phyloP scores from a whole-genome alignment of 2,113 vertebrate species.

The Gnathonemus longibarbis region DNA sequence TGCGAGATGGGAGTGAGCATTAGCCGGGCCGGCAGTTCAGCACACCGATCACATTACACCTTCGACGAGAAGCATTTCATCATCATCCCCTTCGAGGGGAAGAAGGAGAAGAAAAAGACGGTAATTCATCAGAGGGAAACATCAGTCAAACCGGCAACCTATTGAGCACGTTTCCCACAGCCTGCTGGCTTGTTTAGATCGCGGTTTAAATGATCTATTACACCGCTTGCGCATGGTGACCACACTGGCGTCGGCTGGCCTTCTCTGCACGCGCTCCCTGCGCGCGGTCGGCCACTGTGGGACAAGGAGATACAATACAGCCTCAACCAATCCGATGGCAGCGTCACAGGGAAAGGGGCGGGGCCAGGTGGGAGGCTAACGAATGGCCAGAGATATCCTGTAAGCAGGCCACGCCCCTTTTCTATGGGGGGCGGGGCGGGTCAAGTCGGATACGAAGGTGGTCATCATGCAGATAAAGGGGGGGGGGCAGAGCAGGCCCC shows the following conservation, averaged over 20 bases:
- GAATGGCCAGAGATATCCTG: background rate
- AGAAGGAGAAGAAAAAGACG: background rate
- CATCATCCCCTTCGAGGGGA: constrained; percentile 3
- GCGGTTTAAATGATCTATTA: constrained; percentile 47
- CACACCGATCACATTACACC: constrained; percentile 13
- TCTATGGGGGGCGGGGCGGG: background rate
- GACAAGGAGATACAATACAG: background rate
- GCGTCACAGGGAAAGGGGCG: background rate
- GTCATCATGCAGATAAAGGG: constrained; percentile 37
- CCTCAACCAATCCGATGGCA: background rate
- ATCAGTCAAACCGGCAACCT: constrained; percentile 1
- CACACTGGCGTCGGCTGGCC: constrained; percentile 30
- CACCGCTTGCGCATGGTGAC: constrained; percentile 35
- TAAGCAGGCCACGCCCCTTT: background rate
- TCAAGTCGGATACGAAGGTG: constrained; percentile 34
- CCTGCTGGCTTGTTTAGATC: constrained; percentile 38
- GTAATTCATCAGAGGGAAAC: background rate
- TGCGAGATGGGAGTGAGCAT: background rate
- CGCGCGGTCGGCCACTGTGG: background rate
- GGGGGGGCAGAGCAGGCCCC: background rate
- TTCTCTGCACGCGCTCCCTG: no score
- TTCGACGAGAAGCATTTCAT: constrained; percentile 34
- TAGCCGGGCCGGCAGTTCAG: constrained; percentile 4
- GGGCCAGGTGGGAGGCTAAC: background rate
- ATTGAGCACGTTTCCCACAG: constrained; percentile 37